These are phyloP conservation scores for Bubalus kerabau DNA, from an alignment of 2,113 vertebrate species.

Conservation along the genomic window DNA sequence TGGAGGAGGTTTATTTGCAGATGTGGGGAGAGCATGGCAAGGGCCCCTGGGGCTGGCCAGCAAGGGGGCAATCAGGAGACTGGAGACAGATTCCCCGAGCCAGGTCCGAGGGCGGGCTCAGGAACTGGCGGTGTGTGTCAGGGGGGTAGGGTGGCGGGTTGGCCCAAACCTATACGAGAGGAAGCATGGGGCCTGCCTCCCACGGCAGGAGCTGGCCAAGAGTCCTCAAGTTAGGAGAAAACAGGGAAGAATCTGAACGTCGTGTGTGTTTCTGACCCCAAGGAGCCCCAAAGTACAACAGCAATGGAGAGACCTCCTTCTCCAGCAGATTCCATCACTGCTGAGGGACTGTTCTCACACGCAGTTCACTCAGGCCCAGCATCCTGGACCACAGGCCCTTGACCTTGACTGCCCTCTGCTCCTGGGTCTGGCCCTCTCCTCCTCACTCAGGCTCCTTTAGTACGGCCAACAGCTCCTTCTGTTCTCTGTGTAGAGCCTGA, in stretches of 20 bases:
- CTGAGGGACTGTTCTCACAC: background rate
- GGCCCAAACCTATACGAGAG: background rate
- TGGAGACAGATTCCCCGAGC: slow-evolving; percentile 5
- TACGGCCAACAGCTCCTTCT: slow-evolving; percentile 52
- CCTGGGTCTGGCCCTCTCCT: fast-evolving
- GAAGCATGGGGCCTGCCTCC: background rate
- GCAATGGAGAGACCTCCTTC: background rate
- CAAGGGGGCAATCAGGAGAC: slow-evolving; percentile 57
- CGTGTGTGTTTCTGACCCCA: background rate
- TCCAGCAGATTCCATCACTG: background rate
- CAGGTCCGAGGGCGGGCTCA: background rate
- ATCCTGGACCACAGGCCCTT: background rate
- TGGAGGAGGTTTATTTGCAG: slow-evolving; percentile 69
- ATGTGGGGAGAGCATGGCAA: slow-evolving; percentile 36
- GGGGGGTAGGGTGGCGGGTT: too few relatives aligned
- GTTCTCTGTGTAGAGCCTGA: slow-evolving; percentile 72
- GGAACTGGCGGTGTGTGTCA: background rate
- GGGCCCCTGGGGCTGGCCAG: background rate
- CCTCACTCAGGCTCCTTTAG: slow-evolving; percentile 68
- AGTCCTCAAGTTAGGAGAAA: background rate
- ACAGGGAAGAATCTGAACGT: background rate
- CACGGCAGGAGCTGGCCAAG: background rate
- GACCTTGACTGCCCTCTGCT: background rate
- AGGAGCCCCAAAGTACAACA: background rate
- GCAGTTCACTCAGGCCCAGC: background rate